These are phyloP conservation scores for Pangasianodon gigas DNA, from an alignment of 2,113 vertebrate species.

Conservation along the genomic window DNA sequence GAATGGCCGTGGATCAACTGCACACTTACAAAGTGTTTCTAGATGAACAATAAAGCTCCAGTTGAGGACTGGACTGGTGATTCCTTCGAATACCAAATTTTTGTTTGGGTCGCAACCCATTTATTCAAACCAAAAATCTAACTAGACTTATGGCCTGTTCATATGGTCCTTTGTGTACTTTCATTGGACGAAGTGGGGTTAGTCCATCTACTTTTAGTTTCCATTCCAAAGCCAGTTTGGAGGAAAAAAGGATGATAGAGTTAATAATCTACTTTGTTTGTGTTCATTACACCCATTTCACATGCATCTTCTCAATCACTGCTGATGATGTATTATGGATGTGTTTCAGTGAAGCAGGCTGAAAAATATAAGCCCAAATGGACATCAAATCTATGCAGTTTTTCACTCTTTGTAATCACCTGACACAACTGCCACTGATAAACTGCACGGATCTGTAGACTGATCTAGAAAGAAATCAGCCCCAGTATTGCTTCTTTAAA, in stretches of 20 bases:
- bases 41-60: not conserved
- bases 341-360: not conserved
- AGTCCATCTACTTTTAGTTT: not conserved
- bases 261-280: not conserved
- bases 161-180: not conserved
- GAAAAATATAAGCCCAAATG: not conserved
- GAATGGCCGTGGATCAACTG: not conserved
- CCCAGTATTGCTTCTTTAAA: not conserved
- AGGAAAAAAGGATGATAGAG: not conserved
- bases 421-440: not conserved
- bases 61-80: not conserved
- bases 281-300: not conserved
- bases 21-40: not conserved
- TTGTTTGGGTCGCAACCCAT: not conserved
- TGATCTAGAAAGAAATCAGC: not conserved
- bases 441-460: not conserved
- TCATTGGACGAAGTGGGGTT: not conserved
- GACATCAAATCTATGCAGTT: not conserved
- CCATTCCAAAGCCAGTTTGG: not conserved
- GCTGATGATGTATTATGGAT: not conserved
- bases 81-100: not conserved
- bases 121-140: not conserved
- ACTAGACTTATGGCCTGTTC: not conserved
- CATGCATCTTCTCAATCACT: not conserved
- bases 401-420: not conserved